Base-by-base conservation (phyloP, 2,113 vertebrate species). In the Sinocyclocheilus rhinocerous region DNA sequence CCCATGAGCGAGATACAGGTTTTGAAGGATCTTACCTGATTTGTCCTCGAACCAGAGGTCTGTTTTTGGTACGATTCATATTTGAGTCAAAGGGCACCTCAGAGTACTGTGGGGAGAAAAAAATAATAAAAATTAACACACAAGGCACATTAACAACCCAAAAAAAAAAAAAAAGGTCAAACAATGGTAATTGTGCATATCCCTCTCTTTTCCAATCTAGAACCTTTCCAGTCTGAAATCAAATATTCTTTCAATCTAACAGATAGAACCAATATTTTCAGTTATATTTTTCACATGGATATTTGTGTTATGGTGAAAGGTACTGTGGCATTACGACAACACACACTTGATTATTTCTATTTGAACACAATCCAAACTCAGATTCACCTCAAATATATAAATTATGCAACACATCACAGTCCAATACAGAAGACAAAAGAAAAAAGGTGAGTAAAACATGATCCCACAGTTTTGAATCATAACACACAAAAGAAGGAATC, bases 71-170 rank as follows among this genome's bases (percentile, higher is more conserved):
- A 80, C 98, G 97, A 93, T 96, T 99, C 98, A 99, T 99, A 92
- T 99, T 99, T 72, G 98, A 98, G 93, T 99, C 98, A 88, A 99
- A 99, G 0, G 98, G 98, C 86, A 99, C 97, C 93, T 99, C 98
- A 84, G 99, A 99, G 94, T 97, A 99, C 98, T 99, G 96, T 42
- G 90, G 93, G 81, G 92, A 89, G 26, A 42, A 91, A 86, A 59
- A 91, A 85, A 57, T 83, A 55, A 90, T 82, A 84, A 0, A 78
- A 72, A 87, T 94, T 67, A 91, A 45, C 33, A 81, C 6, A 72
- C 59, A 82, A 72, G 10, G 81, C 45, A 79, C 7, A 78, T 29
- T 42, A 85, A 26, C 13, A 29, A 7, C 39, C 39, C 6, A 39
- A 69, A 52, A 29, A 36, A 45, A 50, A 50, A 42, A 69, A 80